A percentile compares a stretch with the other conserved stretches of the same genome.
phyloP scores from a whole-genome alignment of 1,140 invertebrate genomes.

The Lamellibrachia luymesi region DNA sequence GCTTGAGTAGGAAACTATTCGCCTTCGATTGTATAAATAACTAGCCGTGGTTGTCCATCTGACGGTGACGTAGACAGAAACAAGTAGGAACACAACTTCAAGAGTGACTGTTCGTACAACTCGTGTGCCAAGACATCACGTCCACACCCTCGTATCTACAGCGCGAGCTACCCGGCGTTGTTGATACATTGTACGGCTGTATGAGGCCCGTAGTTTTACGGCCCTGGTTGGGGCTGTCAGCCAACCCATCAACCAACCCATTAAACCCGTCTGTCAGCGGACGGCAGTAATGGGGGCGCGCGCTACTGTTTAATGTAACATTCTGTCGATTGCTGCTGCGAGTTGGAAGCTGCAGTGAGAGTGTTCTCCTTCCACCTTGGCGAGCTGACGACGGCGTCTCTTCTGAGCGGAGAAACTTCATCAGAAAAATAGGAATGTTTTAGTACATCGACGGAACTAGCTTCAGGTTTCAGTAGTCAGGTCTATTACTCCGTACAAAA shows the following conservation, averaged over 20 bases:
- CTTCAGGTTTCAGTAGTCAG: too few species aligned
- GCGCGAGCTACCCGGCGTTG: neutral
- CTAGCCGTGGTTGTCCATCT: too few species aligned
- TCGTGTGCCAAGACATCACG: too few species aligned
- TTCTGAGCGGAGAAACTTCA: neutral
- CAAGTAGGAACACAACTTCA: too few species aligned
- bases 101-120: too few species aligned
- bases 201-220: neutral
- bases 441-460: too few species aligned
- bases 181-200: neutral
- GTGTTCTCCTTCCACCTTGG: neutral
- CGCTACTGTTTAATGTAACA: neutral
- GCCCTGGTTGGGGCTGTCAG: neutral
- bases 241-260: neutral
- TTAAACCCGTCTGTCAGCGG: constrained; percentile 3
- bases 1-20: too few species aligned
- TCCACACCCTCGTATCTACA: neutral
- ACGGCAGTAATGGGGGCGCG: neutral
- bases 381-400: neutral
- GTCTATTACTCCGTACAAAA: too few species aligned
- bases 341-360: neutral
- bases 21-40: too few species aligned
- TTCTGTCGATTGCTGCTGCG: neutral
- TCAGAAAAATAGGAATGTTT: neutral
- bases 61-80: too few species aligned